Evolutionary conservation across 2,888 invertebrate species (phyloP).

Genomic region (Caenorhabditis panamensis): DNA sequence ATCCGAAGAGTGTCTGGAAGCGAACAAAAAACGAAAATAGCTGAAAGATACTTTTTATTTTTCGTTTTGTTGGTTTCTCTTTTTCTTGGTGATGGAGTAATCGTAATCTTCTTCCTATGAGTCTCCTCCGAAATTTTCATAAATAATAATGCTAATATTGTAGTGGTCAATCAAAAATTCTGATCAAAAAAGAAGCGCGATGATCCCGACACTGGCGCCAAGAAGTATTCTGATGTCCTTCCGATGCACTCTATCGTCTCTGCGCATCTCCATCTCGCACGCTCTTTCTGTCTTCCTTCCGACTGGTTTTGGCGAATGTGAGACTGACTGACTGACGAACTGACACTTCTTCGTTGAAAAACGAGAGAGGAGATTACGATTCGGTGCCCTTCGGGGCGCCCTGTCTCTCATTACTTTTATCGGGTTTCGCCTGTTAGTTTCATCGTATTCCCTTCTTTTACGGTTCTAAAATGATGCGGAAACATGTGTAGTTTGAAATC

Average conservation of each 20-base stretch:
- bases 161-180: too few relatives aligned
- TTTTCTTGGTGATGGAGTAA: too few relatives aligned
- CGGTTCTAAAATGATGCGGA: neutral
- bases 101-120: too few relatives aligned
- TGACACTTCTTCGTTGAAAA: conserved; percentile 28
- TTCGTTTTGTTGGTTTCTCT: too few relatives aligned
- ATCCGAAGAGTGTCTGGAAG: neutral
- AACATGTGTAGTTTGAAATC: too few relatives aligned
- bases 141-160: too few relatives aligned
- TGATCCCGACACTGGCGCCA: too few relatives aligned
- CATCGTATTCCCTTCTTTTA: neutral
- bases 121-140: too few relatives aligned
- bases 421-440: conserved; percentile 42
- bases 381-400: conserved; percentile 25
- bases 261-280: conserved; percentile 1
- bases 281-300: neutral
- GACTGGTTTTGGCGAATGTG: conserved; percentile 30
- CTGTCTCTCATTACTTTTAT: conserved; percentile 36
- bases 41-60: neutral
- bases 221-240: conserved; percentile 25
- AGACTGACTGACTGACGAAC: conserved; percentile 28
- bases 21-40: conserved; percentile 6
- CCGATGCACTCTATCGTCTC: conserved; percentile 28
- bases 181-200: too few relatives aligned
- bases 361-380: conserved; percentile 39